Conservation (phyloP, 2,888 invertebrate genomes). For the Stegophylla sp. region DNA sequence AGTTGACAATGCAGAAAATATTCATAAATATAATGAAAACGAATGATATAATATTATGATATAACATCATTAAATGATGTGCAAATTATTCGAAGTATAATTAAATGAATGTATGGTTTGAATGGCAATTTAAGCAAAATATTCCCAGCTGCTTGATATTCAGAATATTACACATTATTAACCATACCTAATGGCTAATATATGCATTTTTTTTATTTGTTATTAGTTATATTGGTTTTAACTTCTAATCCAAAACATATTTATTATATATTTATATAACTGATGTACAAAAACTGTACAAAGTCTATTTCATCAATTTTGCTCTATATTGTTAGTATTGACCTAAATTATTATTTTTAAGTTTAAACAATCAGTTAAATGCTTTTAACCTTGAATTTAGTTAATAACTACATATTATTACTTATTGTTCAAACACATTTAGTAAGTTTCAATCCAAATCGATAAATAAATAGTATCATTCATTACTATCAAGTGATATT, state of each 20-base stretch:
- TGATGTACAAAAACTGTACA: neutral
- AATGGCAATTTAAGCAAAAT: too few species aligned
- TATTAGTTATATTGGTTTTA: neutral
- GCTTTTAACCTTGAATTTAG: neutral
- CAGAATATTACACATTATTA: neutral
- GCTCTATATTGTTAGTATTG: conserved; percentile 4
- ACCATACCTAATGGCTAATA: too few species aligned
- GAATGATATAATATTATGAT: too few species aligned
- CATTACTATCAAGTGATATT: neutral
- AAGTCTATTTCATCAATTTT: conserved; percentile 2
- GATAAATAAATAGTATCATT: neutral
- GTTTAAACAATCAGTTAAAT: neutral
- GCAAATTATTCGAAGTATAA: too few species aligned
- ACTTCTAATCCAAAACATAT: neutral
- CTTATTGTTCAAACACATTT: neutral
- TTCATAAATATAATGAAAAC: too few species aligned
- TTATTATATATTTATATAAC: neutral
- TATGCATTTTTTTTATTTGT: too few species aligned
- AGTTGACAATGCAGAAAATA: too few species aligned
- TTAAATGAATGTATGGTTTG: too few species aligned
- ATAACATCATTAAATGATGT: too few species aligned
- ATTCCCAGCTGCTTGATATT: too few species aligned
- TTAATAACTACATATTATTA: neutral
- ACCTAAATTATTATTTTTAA: conserved; percentile 21
- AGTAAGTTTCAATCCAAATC: neutral